Evolutionary conservation across 2,888 invertebrate species (phyloP).

Genomic region (Dasysyrphus albostriatus): DNA sequence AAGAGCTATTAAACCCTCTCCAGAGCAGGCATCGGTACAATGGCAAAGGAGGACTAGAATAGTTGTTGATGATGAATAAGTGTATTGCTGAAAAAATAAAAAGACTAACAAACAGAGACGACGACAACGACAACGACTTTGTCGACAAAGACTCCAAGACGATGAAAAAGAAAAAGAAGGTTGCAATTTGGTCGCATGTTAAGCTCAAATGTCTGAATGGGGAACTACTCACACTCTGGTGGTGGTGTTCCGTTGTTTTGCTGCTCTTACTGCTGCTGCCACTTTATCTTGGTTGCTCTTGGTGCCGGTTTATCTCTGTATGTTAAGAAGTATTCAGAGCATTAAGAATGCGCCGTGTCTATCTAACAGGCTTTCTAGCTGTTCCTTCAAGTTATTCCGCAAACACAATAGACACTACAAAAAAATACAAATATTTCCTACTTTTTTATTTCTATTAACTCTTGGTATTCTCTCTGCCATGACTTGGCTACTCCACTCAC

Average conservation of each 20-base stretch:
- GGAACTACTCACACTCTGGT: constrained; percentile 48
- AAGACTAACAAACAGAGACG: background rate
- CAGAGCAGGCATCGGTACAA: constrained; percentile 55
- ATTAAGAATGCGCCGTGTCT: constrained; percentile 65
- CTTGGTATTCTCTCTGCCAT: background rate
- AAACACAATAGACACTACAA: constrained; percentile 54
- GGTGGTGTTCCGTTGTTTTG: constrained; percentile 69
- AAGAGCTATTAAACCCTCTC: constrained; percentile 64
- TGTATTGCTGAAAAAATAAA: constrained; percentile 16
- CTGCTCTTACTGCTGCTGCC: constrained; percentile 16
- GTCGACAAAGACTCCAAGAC: constrained; percentile 13
- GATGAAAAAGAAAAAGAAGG: constrained; percentile 19
- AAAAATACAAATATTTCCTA: constrained; percentile 39
- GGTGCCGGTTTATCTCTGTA: constrained; percentile 57
- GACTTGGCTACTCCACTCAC: background rate
- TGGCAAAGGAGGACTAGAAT: constrained; percentile 34
- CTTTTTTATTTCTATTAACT: background rate
- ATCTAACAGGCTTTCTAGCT: constrained; percentile 73
- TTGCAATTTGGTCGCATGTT: constrained; percentile 69
- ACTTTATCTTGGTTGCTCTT: constrained; percentile 29
- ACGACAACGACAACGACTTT: background rate
- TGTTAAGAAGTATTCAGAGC: constrained; percentile 64
- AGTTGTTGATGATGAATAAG: constrained; percentile 40
- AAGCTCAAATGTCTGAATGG: constrained; percentile 62
- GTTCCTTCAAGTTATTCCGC: constrained; percentile 59